These are phyloP conservation scores for Chrysochloris asiatica DNA, from an alignment of 2,113 vertebrate species.

Conservation along the genomic window DNA sequence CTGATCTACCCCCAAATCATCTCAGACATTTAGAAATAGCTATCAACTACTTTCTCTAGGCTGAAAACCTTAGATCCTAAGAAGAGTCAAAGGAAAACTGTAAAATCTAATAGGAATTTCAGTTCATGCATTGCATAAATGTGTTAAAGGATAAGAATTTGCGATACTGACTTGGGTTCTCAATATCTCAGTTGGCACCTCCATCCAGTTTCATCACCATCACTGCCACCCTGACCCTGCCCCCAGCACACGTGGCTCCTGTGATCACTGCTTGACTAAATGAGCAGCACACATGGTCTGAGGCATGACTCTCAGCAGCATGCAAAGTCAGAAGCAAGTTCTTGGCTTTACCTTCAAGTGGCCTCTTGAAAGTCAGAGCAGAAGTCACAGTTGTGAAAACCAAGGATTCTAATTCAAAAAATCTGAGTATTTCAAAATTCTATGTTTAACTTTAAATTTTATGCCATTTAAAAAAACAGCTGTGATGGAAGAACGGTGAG, in stretches of 20 bases:
- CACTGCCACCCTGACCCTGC: too few species aligned
- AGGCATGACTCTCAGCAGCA: not conserved
- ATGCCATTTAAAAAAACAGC: not conserved
- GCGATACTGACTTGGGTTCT: not conserved
- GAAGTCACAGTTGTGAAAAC: slow-evolving; percentile 9
- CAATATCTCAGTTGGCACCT: not conserved
- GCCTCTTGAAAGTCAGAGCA: slow-evolving; percentile 32
- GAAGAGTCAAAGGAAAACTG: not conserved
- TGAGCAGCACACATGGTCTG: not conserved
- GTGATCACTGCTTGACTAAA: not conserved
- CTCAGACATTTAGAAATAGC: not conserved
- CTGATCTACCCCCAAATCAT: not conserved
- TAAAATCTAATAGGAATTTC: not conserved
- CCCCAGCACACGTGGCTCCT: not conserved
- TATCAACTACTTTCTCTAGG: not conserved
- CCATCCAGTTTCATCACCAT: not conserved
- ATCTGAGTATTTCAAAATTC: slow-evolving; percentile 39
- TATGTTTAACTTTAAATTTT: slow-evolving; percentile 23
- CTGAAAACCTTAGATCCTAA: not conserved
- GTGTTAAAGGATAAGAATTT: slow-evolving; percentile 20
- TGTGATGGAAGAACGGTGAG: not conserved
- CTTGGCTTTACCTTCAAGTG: slow-evolving; percentile 31
- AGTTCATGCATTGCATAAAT: not conserved
- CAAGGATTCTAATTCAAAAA: slow-evolving; percentile 33
- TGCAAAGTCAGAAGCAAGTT: not conserved